Percentiles rank a stretch among this genome's conserved stretches.
These are phyloP conservation scores for Acanthopleura granulata DNA, from an alignment of 2,888 invertebrate species.

Conservation along the genomic window DNA sequence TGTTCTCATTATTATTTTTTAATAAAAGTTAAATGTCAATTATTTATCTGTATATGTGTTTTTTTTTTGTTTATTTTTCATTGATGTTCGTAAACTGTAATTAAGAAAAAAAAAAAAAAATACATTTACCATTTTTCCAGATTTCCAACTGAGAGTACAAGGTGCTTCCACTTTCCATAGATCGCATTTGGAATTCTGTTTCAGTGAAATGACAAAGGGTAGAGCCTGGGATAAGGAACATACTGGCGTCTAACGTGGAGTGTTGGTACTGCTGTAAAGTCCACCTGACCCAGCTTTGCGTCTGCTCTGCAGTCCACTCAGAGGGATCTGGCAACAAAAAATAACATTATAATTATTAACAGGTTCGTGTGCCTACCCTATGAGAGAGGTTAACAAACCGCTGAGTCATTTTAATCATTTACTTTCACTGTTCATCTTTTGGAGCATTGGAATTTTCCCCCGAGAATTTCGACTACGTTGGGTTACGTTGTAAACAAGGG, in stretches of 20 bases:
- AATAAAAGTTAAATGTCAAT: too few relatives aligned
- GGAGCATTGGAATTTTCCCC: too few relatives aligned
- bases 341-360: neutral
- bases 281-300: constrained; percentile 85
- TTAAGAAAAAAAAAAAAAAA: neutral
- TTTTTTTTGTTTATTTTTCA: too few relatives aligned
- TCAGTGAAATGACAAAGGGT: constrained; percentile 83
- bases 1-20: too few relatives aligned
- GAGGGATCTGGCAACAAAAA: constrained; percentile 81
- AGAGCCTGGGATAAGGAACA: constrained; percentile 80
- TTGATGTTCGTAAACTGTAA: too few relatives aligned
- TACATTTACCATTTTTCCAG: constrained; percentile 81
- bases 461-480: neutral
- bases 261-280: constrained; percentile 81
- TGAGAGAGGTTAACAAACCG: too few relatives aligned
- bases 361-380: neutral
- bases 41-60: too few relatives aligned
- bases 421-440: too few relatives aligned
- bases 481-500: neutral
- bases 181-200: constrained; percentile 80
- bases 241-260: constrained; percentile 79
- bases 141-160: constrained; percentile 90
- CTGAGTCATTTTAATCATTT: too few relatives aligned
- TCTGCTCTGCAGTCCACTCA: constrained; percentile 87
- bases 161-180: constrained; percentile 73